These are phyloP conservation scores for Sigmodon hispidus DNA, from an alignment of 2,113 vertebrate genomes.

Conservation along the genomic window DNA sequence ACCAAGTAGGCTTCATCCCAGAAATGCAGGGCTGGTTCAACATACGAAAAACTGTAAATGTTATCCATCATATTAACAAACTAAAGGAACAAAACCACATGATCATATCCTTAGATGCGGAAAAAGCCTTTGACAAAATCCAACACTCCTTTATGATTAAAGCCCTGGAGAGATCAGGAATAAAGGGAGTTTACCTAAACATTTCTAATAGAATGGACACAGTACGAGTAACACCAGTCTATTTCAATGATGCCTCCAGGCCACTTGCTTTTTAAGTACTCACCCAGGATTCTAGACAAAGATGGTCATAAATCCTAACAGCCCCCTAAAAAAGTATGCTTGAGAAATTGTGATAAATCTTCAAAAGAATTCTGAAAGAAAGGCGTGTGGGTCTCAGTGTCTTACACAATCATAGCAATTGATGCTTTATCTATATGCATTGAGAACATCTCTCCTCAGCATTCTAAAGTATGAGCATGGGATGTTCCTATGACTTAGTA, in stretches of 20 bases:
- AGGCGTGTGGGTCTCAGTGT: fast-evolving
- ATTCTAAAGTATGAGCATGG: background rate
- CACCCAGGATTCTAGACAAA: background rate
- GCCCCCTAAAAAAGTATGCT: background rate
- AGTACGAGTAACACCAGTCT: background rate
- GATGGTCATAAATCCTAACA: background rate
- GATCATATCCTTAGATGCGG: too few species aligned
- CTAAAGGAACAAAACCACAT: too few species aligned
- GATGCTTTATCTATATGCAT: background rate
- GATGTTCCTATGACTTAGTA: background rate
- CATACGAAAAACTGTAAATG: too few species aligned
- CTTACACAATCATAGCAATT: background rate
- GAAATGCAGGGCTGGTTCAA: too few species aligned
- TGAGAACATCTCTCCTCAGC: background rate
- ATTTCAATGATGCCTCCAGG: background rate
- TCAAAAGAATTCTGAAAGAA: background rate
- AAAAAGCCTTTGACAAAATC: too few species aligned
- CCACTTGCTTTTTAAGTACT: background rate
- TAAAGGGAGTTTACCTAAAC: too few species aligned
- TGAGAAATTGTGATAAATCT: background rate
- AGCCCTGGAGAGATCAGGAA: too few species aligned
- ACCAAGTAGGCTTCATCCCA: too few species aligned
- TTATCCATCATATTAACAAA: too few species aligned
- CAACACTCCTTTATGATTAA: too few species aligned
- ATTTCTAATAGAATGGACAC: background rate